Evolutionary conservation across 1,140 invertebrate genomes (phyloP), one percentile per base, ranked within the genome.

Genomic region (Pseudomyrmex cubaensis): DNA sequence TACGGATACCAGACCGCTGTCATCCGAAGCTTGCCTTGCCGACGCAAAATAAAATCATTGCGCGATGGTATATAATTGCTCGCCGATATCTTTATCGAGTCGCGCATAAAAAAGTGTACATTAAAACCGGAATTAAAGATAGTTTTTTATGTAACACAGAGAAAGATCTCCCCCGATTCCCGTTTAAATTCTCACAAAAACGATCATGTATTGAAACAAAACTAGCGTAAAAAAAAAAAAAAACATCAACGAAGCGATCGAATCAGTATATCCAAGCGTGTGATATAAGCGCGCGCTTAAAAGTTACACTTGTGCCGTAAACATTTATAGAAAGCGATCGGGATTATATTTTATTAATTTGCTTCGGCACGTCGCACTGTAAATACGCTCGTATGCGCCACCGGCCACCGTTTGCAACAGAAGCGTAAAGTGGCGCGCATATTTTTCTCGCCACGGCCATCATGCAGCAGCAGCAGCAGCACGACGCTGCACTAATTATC

Each of bases 401-500:
- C 46, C 48, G 2, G 12, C 12, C 25, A 5, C 35, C 56, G 12
- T 7, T 74, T 25, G 61, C 13, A 48, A 63, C 13, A 54, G 17
- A 69, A 13, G 52, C 75, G 13, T 54, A 57, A 35, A 56, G 35
- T 22, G n/a, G 7, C n/a, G 9, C 13, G 64, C 64, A 57, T 77
- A 66, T 69, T 69, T 35, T 35, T 69, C 64, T 59, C 35, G 46
- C 4, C 22, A 46, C 13, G 46, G 35, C 20, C 59, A 25, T 48
- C 59, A 64, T 17, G 25, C 2, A 25, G 59, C 73, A 35, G 20
- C 57, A 20, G 22, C n/a, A n/a, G n/a, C 74, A 12, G 50, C 63
- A 46, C 48, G 75, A 69, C 44, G 50, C 75, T 57, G 62, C 52
- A 78, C 69, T 78, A 70, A 78, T 78, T 78, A 69, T 69, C 76